These are phyloP conservation scores for Ennomos fuscantarius DNA, from an alignment of 2,888 invertebrate genomes.

Conservation along the genomic window DNA sequence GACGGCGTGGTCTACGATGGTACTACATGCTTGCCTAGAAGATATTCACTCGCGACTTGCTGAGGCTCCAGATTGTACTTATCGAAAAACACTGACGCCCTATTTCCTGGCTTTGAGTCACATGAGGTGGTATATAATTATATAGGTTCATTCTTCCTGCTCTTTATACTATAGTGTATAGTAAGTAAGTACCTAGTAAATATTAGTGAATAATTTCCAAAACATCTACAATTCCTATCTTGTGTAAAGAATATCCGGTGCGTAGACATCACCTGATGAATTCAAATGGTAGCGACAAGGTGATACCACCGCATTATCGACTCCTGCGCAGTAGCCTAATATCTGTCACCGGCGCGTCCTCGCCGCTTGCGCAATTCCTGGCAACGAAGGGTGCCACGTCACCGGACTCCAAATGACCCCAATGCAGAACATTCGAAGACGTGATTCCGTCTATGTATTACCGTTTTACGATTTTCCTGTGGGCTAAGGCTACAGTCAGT, in stretches of 20 bases:
- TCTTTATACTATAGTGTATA: too few relatives aligned
- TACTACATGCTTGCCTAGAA: too few relatives aligned
- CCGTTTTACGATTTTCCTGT: constrained; percentile 72
- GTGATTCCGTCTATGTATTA: constrained; percentile 72
- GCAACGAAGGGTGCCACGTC: constrained; percentile 62
- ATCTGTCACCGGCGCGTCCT: constrained; percentile 64
- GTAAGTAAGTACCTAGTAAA: too few relatives aligned
- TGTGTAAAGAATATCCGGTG: constrained; percentile 41
- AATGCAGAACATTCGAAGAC: constrained; percentile 52
- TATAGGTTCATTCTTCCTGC: too few relatives aligned
- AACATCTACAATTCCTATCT: constrained; percentile 28
- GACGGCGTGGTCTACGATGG: too few relatives aligned
- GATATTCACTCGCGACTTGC: too few relatives aligned
- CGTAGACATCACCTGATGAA: constrained; percentile 35
- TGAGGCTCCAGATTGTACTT: too few relatives aligned
- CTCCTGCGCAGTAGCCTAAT: constrained; percentile 44
- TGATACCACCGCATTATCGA: constrained; percentile 31
- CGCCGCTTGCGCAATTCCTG: constrained; percentile 60
- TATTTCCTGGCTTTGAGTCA: too few relatives aligned
- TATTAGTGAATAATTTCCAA: background rate
- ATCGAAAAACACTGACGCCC: too few relatives aligned
- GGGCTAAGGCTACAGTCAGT: constrained; percentile 47
- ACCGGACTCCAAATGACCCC: constrained; percentile 59
- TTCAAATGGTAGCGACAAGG: constrained; percentile 42
- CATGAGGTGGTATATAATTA: too few relatives aligned